Evolutionary conservation across 1,140 invertebrate species (phyloP).

Genomic region (Anastatus disparis): DNA sequence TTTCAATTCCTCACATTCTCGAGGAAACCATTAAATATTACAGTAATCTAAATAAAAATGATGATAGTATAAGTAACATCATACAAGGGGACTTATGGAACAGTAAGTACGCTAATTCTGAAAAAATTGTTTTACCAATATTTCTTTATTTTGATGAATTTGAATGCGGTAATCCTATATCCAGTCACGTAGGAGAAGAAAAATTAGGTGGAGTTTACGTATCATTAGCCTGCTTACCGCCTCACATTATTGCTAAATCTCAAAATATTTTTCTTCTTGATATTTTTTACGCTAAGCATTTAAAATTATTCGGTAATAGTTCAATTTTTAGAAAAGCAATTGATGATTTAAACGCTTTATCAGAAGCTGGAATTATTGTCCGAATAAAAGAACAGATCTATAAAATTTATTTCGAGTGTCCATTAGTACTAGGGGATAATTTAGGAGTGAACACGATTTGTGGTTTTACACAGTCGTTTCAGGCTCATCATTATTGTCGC

Average conservation of each 20-base stretch:
- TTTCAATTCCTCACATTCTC: neutral
- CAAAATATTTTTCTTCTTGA: slow-evolving; percentile 27
- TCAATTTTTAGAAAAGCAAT: slow-evolving; percentile 17
- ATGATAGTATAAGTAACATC: neutral
- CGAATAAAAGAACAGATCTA: neutral
- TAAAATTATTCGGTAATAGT: slow-evolving; percentile 34
- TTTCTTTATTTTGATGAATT: slow-evolving; percentile 42
- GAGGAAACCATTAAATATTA: neutral
- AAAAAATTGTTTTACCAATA: slow-evolving; percentile 34
- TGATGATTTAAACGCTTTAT: slow-evolving; percentile 27
- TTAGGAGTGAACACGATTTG: slow-evolving; percentile 1
- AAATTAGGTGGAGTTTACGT: slow-evolving; percentile 45
- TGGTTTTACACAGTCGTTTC: slow-evolving; percentile 2
- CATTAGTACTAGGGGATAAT: slow-evolving; percentile 7
- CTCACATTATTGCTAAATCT: slow-evolving; percentile 17
- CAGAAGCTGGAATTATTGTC: neutral
- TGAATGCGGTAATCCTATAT: slow-evolving; percentile 38
- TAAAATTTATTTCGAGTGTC: slow-evolving; percentile 26
- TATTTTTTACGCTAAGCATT: slow-evolving; percentile 35
- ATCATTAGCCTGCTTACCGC: slow-evolving; percentile 18
- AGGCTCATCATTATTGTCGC: neutral
- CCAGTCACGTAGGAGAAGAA: slow-evolving; percentile 42
- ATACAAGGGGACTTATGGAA: neutral
- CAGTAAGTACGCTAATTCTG: slow-evolving; percentile 21
- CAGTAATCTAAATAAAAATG: neutral